Conservation (phyloP, 2,888 invertebrate genomes). For the Pyrocoelia pectoralis region DNA sequence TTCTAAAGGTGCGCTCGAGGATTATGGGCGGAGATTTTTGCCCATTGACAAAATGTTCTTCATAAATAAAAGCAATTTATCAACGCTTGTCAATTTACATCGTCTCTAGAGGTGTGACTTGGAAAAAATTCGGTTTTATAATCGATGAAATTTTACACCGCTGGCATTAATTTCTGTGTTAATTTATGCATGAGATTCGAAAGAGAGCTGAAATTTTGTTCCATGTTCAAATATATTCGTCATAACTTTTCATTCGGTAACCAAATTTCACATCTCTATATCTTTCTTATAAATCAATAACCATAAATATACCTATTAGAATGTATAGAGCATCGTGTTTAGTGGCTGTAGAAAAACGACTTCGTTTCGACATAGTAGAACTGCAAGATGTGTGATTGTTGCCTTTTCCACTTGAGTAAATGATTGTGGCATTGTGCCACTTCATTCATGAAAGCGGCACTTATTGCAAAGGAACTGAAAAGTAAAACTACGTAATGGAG, state of each 20-base stretch:
- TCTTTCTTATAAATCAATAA: background rate
- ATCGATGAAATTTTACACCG: background rate
- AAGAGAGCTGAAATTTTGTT: no score
- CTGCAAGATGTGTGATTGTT: conserved; percentile 26
- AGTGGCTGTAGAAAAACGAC: conserved; percentile 29
- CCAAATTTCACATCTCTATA: conserved; percentile 20
- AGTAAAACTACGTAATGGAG: conserved; percentile 26
- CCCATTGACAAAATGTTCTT: conserved; percentile 36
- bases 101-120: conserved; percentile 25
- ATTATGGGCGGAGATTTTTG: conserved; percentile 32
- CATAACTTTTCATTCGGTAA: no score
- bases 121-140: conserved; percentile 8
- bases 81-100: conserved; percentile 31
- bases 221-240: no score
- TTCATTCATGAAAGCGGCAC: conserved; percentile 34
- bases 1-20: conserved; percentile 31
- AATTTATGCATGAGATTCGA: no score
- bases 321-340: conserved; percentile 32
- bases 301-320: conserved; percentile 1
- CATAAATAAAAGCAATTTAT: conserved; percentile 34
- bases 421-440: conserved; percentile 37
- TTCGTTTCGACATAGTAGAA: conserved; percentile 29
- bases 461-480: conserved; percentile 10
- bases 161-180: no score
- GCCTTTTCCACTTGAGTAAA: conserved; percentile 42